Evolutionary conservation across 2,113 vertebrate genomes (phyloP).

Genomic region (Festucalex cinctus): DNA sequence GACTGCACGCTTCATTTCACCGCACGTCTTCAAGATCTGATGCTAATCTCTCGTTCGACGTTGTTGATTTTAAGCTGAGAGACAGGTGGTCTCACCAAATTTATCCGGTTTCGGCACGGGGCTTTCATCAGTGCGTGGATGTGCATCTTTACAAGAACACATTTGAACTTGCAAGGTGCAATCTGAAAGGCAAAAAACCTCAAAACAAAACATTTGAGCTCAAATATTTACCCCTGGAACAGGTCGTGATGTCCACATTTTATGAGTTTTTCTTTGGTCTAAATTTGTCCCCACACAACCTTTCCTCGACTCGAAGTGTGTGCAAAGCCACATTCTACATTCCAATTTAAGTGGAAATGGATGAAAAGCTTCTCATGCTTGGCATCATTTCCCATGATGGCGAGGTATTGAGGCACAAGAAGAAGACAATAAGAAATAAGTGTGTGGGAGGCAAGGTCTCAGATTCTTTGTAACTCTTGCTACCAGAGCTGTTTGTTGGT

Average conservation of each 20-base stretch:
- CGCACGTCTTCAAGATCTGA: slow-evolving; percentile 20
- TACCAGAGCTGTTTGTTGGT: slow-evolving; percentile 22
- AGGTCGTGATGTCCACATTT: slow-evolving; percentile 20
- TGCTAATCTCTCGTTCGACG: neutral
- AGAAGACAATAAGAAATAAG: slow-evolving; percentile 37
- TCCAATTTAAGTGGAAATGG: slow-evolving; percentile 53
- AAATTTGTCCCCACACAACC: slow-evolving; percentile 13
- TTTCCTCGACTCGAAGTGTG: slow-evolving; percentile 20
- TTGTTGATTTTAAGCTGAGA: slow-evolving; percentile 22
- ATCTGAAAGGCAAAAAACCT: slow-evolving; percentile 1
- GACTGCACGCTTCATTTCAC: slow-evolving; percentile 26
- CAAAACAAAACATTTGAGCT: slow-evolving; percentile 3
- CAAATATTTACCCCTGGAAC: slow-evolving; percentile 23
- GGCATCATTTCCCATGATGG: slow-evolving; percentile 52
- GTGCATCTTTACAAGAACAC: neutral
- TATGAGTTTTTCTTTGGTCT: slow-evolving; percentile 8
- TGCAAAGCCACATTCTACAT: slow-evolving; percentile 28
- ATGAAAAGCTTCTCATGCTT: slow-evolving; percentile 48
- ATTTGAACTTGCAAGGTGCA: slow-evolving; percentile 6
- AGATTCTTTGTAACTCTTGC: slow-evolving; percentile 17
- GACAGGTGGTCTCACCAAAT: slow-evolving; percentile 23
- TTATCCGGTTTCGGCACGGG: slow-evolving; percentile 4
- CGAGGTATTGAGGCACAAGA: slow-evolving; percentile 37
- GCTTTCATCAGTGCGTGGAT: slow-evolving; percentile 7
- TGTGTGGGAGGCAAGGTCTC: slow-evolving; percentile 22